Evolutionary conservation across 2,113 vertebrate genomes (phyloP).

Genomic region (Lophotis ruficrista): DNA sequence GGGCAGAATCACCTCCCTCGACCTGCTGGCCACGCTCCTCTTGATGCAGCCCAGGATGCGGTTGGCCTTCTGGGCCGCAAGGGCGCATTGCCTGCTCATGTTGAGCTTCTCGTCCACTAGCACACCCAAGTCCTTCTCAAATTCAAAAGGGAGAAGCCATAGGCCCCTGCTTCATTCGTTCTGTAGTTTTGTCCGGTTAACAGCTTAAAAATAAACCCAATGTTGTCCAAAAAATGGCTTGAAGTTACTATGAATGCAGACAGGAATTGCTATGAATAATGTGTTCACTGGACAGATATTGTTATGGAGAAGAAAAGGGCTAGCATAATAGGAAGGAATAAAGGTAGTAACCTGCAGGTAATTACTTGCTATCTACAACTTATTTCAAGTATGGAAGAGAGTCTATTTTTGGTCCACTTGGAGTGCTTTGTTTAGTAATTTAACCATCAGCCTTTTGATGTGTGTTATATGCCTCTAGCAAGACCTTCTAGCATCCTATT

Average conservation of each 20-base stretch:
- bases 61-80: too few relatives aligned
- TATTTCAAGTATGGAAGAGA: not conserved
- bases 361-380: conserved; percentile 27
- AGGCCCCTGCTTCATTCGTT: not conserved
- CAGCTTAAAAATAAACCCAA: not conserved
- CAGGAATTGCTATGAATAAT: not conserved
- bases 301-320: not conserved
- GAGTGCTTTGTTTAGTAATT: conserved; percentile 46
- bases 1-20: too few relatives aligned
- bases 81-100: too few relatives aligned
- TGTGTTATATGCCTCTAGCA: not conserved
- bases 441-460: conserved; percentile 24
- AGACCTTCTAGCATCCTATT: conserved; percentile 2
- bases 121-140: too few relatives aligned
- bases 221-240: fast-evolving
- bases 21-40: too few relatives aligned
- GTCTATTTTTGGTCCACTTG: conserved; percentile 2
- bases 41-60: too few relatives aligned
- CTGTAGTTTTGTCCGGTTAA: not conserved
- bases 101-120: too few relatives aligned
- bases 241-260: not conserved
- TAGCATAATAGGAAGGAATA: not conserved
- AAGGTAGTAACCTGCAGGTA: conserved; percentile 20
- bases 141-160: not conserved
- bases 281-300: not conserved